Conservation (phyloP, 2,113 vertebrate species). For the Cochlearius cochlearius region DNA sequence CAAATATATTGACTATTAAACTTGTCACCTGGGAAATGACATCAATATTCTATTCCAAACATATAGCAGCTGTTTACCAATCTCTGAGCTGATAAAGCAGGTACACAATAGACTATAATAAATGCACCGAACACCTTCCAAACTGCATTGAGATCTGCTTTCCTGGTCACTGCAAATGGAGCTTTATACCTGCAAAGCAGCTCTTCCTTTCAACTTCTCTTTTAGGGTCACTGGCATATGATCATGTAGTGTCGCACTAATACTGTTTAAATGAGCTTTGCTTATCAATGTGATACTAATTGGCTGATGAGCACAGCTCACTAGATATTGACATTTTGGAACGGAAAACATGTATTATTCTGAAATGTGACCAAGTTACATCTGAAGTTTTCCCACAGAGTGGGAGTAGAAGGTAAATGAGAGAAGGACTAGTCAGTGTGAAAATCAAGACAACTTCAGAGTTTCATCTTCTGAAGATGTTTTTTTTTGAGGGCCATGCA, state of each 20-base stretch:
- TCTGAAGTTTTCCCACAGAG: neutral
- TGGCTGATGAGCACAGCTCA: neutral
- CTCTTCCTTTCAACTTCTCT: neutral
- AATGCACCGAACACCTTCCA: neutral
- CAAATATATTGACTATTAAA: conserved; percentile 38
- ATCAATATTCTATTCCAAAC: conserved; percentile 19
- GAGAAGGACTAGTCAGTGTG: neutral
- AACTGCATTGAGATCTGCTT: neutral
- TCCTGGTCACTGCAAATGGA: neutral
- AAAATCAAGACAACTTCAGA: neutral
- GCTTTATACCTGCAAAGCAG: neutral
- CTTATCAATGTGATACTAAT: neutral
- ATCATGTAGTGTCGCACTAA: neutral
- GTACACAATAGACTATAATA: neutral
- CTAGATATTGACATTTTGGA: neutral
- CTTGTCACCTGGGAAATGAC: conserved; percentile 35
- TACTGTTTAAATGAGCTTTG: neutral
- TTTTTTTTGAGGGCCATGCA: neutral
- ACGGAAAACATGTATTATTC: neutral
- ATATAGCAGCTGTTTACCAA: neutral
- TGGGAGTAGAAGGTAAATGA: neutral
- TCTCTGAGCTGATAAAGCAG: neutral
- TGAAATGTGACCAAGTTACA: neutral
- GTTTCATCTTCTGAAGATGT: neutral
- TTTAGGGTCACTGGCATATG: neutral